A percentile compares a stretch with the other conserved stretches of the same genome.
These are phyloP conservation scores for Eretmochelys imbricata DNA, from an alignment of 2,113 vertebrate species.

Conservation along the genomic window DNA sequence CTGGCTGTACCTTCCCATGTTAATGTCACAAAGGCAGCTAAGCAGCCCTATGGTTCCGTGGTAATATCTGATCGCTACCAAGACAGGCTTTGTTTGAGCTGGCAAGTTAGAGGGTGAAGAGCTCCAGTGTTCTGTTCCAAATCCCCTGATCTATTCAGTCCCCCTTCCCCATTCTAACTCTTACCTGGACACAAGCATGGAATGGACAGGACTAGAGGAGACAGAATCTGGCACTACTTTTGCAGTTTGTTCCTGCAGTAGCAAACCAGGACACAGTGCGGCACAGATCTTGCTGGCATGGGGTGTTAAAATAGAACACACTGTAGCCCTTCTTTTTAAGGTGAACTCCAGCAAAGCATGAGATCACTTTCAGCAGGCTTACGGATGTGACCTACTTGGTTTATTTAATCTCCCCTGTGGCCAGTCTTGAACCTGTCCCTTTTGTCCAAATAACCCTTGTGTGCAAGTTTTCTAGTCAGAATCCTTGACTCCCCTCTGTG, in stretches of 20 bases:
- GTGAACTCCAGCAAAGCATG: background rate
- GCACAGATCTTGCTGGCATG: background rate
- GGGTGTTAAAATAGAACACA: background rate
- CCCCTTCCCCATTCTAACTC: background rate
- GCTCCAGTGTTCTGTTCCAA: background rate
- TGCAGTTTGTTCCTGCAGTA: background rate
- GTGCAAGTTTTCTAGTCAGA: background rate
- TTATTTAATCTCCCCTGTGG: background rate
- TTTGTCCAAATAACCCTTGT: background rate
- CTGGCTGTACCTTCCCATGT: background rate
- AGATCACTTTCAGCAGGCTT: background rate
- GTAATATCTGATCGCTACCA: background rate
- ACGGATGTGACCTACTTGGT: background rate
- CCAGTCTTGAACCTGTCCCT: background rate
- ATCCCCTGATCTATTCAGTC: too few relatives aligned
- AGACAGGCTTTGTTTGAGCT: background rate
- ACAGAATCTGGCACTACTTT: background rate
- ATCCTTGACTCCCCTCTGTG: background rate
- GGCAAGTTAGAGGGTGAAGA: background rate
- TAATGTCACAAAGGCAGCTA: rapidly evolving
- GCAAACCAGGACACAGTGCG: background rate
- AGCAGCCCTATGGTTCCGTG: rapidly evolving
- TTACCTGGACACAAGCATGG: background rate
- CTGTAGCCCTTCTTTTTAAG: background rate
- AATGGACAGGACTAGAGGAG: background rate